Evolutionary conservation across 2,113 vertebrate species (phyloP).

Genomic region (Nerophis ophidion): DNA sequence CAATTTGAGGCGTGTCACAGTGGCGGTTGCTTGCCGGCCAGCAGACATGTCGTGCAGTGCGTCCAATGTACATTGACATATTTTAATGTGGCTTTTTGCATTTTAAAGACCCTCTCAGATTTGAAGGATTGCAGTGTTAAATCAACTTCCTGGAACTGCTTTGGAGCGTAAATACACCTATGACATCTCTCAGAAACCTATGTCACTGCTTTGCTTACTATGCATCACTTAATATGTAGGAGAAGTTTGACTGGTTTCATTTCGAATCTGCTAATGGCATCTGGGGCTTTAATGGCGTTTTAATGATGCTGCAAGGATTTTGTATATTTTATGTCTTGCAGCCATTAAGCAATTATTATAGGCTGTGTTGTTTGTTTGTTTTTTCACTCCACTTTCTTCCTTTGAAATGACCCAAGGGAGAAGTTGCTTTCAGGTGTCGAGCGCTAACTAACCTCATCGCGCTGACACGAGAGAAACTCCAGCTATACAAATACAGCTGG

Average conservation of each 20-base stretch:
- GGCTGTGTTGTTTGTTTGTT: slow-evolving; percentile 9
- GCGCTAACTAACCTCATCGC: slow-evolving; percentile 19
- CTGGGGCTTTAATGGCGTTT: not conserved
- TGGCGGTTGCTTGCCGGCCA: not conserved
- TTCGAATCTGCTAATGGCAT: slow-evolving; percentile 6
- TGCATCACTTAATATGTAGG: no score
- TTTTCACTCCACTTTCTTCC: slow-evolving; percentile 7
- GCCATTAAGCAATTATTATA: slow-evolving; percentile 31
- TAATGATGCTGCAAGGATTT: slow-evolving; percentile 5
- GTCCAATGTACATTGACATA: slow-evolving; percentile 23
- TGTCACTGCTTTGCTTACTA: no score
- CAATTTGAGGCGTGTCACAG: slow-evolving; percentile 8
- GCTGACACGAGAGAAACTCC: slow-evolving; percentile 46
- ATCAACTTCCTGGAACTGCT: no score
- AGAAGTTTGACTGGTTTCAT: not conserved
- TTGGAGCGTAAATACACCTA: no score
- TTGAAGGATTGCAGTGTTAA: no score
- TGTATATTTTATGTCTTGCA: slow-evolving; percentile 6
- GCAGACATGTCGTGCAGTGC: not conserved
- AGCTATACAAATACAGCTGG: slow-evolving; percentile 70
- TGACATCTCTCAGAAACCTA: no score
- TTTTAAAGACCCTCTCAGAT: not conserved
- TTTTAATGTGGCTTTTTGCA: slow-evolving; percentile 15
- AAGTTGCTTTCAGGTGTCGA: slow-evolving; percentile 42
- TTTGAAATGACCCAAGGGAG: slow-evolving; percentile 9